Evolutionary conservation across 2,113 vertebrate species (phyloP), one percentile per base, ranked within the genome.

Genomic region (Hemiprocne comata): DNA sequence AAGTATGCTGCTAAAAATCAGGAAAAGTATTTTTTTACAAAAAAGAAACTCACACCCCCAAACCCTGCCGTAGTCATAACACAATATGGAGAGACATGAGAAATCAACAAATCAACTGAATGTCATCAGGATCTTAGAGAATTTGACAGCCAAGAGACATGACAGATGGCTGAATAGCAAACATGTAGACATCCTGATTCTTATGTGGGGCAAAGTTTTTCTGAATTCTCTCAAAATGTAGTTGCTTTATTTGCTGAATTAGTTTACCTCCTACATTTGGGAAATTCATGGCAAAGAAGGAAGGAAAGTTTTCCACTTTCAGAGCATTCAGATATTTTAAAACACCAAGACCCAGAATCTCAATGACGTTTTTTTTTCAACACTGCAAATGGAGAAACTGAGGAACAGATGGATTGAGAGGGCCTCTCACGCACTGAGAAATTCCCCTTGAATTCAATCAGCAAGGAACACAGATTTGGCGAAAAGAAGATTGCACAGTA

Each of bases 221-320:
- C 84, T 61, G 80, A 42, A 81, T 74, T 78, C 17, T 19, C 48
- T 60, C n/a, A 58, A 93, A 89, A 75, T 54, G 12, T 24, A 73
- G 34, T 67, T 54, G 33, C 46, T 84, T 95, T 23, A 71, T 81
- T 89, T 89, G 61, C n/a, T 93, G 80, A 74, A 71, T 91, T 95
- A 31, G 4, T 87, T 96, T 93, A 60, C 23, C 25, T 94, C 53
- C 89, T 74, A 77, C 72, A 46, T 62, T 90, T 74, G 64, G 76
- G 70, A 78, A 53, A 34, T 60, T 87, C 65, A 55, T 20, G 51
- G 69, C 84, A 91, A 91, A 91, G 40, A 70, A 62, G 54, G 46
- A 79, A 57, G 31, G 46, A 84, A 72, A 71, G 9, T 34, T 66
- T 90, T 82, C 33, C 78, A 79, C n/a, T 79, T 91, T 70, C 64